phyloP scores from a whole-genome alignment of 2,113 vertebrate species.

The Cettia cetti region DNA sequence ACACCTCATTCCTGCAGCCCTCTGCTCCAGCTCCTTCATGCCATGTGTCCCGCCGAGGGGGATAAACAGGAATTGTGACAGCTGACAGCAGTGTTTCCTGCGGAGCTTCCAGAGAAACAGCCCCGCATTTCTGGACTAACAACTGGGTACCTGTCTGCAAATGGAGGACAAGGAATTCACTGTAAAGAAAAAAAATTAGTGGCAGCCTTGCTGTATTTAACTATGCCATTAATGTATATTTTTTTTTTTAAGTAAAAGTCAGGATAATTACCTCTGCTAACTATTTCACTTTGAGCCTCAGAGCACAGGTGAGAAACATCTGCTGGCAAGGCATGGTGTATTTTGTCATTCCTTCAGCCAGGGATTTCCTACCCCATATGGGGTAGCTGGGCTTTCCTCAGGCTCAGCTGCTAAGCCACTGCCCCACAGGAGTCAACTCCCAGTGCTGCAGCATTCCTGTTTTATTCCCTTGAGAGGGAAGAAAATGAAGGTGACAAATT shows the following conservation, averaged over 20 bases:
- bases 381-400: background rate
- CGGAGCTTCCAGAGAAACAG: background rate
- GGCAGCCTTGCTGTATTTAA: background rate
- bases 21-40: background rate
- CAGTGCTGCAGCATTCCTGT: constrained; percentile 52
- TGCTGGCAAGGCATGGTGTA: background rate
- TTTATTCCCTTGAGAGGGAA: constrained; percentile 57
- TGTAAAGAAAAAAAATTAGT: background rate
- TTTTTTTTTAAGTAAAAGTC: background rate
- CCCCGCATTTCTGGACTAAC: background rate
- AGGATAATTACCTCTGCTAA: background rate
- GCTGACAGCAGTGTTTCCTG: background rate
- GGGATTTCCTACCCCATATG: background rate
- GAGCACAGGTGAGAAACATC: background rate
- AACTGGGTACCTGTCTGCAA: background rate
- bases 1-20: background rate
- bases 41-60: fast-evolving
- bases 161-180: background rate
- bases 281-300: background rate
- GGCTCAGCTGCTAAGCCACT: background rate
- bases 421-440: constrained; percentile 46
- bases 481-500: constrained; percentile 20
- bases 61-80: background rate
- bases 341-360: background rate
- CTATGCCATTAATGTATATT: background rate